These are phyloP conservation scores for Muricea muricata DNA, from an alignment of 92 coral and sea anemone species.

Conservation along the genomic window DNA sequence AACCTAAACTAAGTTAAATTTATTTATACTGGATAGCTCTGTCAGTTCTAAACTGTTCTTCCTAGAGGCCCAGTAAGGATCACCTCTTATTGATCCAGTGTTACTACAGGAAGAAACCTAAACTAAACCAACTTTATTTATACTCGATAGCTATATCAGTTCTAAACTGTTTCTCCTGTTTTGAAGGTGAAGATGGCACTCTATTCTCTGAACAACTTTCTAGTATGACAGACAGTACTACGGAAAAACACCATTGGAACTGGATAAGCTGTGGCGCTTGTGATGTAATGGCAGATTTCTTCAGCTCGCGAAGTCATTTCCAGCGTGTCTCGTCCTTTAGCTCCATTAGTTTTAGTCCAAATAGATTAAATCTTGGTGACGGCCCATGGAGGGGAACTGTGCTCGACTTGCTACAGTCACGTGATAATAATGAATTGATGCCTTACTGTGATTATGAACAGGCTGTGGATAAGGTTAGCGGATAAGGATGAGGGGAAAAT, in stretches of 20 bases:
- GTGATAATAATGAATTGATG: slow-evolving; percentile 63
- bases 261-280: slow-evolving; percentile 95
- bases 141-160: too few relatives aligned
- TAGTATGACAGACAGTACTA: not conserved
- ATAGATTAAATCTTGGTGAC: slow-evolving; percentile 67
- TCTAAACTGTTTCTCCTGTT: not conserved
- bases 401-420: slow-evolving; percentile 68
- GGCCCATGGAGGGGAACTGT: slow-evolving; percentile 83
- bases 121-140: too few relatives aligned
- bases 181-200: slow-evolving; percentile 12
- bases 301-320: slow-evolving; percentile 65
- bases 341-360: slow-evolving; percentile 80
- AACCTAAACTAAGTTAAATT: too few relatives aligned
- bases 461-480: slow-evolving; percentile 41
- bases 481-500: too few relatives aligned
- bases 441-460: slow-evolving; percentile 22
- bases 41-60: too few relatives aligned
- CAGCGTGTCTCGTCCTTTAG: slow-evolving; percentile 71
- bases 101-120: not conserved
- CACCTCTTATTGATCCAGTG: too few relatives aligned
- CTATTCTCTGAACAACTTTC: slow-evolving; percentile 27
- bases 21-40: too few relatives aligned
- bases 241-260: slow-evolving; percentile 45
- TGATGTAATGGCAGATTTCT: slow-evolving; percentile 77
- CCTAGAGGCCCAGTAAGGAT: too few relatives aligned